Evolutionary conservation across 2,888 invertebrate species (phyloP), one percentile per base, ranked within the genome.

Genomic region (Arenicola marina): DNA sequence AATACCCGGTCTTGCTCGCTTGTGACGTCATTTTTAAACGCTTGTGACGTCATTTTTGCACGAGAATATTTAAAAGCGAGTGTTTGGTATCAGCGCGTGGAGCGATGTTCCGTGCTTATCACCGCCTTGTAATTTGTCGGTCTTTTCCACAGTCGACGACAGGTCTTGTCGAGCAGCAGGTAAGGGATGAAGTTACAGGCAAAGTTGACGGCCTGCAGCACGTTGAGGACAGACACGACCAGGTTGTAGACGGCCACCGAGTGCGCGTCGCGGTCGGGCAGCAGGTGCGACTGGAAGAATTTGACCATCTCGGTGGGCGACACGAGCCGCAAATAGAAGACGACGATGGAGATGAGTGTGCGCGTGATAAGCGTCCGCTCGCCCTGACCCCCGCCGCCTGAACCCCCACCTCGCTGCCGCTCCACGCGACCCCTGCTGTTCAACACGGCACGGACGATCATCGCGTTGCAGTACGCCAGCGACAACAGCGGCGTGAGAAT

Each of bases 181-280:
- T 48, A 48, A 7, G 48, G 48, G 7, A 48, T 48, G 48, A 48
- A 48, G n/a, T 48, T 48, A 7, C 15, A 11, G 48, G 48, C 15
- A 24, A 48, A 48, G 48, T 48, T 48, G 18, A 48, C 26, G n/a
- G 48, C 48, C 26, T 48, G 48, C 11, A 48, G 24, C 48, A 24
- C 24, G 48, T 48, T 48, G 18, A 11, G 26, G 7, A 48, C 24
- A 11, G 48, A n/a, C 18, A 48, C 26, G 48, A 24, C 15, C 18
- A 48, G 26, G 26, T 48, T 48, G 26, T 48, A 48, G 48, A 11
- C 7, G 18, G 7, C 18, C 7, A 11, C 26, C 48, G 11, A 11
- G 7, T 11, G 7, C 7, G 7, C 24, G 48, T n/a, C 26, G 38
- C 18, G 18, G 11, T 38, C 38, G 11, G 11, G 11, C 7, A 7